These are phyloP conservation scores for Enteromius viviparus DNA, from an alignment of 2,797 vertebrate species.

Conservation along the genomic window DNA sequence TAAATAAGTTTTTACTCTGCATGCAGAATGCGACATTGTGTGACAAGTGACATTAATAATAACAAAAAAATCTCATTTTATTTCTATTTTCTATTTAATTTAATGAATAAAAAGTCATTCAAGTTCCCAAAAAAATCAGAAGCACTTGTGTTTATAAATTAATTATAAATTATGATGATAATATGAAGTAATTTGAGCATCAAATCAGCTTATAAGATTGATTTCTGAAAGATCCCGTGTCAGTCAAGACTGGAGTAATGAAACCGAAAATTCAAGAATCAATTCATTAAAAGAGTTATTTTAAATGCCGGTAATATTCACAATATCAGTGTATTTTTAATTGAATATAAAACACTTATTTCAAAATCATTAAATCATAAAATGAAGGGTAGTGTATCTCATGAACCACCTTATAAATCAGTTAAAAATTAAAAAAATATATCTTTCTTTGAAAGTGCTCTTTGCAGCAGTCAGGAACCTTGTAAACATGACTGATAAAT, in stretches of 20 bases:
- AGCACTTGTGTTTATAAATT: neutral
- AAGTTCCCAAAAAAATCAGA: neutral
- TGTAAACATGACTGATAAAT: conserved; percentile 3
- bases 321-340: neutral
- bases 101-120: neutral
- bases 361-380: neutral
- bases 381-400: too few relatives aligned
- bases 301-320: neutral
- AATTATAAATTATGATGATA: neutral
- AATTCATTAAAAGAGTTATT: neutral
- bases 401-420: neutral
- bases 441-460: neutral
- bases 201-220: neutral
- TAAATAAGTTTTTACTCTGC: neutral
- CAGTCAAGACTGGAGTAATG: neutral
- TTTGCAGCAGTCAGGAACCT: conserved; percentile 1
- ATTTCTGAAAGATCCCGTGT: neutral
- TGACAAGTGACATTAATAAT: too few relatives aligned
- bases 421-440: too few relatives aligned
- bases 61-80: too few relatives aligned
- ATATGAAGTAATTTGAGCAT: neutral
- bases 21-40: too few relatives aligned
- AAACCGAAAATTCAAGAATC: neutral
- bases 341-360: neutral
- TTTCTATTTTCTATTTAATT: neutral